Evolutionary conservation across 2,888 invertebrate species (phyloP).

Genomic region (Itoplectis maculator): DNA sequence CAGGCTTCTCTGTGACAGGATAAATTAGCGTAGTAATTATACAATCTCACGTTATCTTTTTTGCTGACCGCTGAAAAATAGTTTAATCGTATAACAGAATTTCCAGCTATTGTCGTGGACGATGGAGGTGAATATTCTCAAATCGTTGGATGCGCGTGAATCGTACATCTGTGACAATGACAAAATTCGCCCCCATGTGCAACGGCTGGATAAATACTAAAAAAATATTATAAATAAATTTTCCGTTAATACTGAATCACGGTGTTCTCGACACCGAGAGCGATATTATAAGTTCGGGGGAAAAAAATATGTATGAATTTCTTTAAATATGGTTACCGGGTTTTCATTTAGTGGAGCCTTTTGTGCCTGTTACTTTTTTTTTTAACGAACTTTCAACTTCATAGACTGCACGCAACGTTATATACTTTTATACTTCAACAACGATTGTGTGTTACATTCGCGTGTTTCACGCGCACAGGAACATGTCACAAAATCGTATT

Average conservation of each 20-base stretch:
- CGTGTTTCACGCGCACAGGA: conserved; percentile 46
- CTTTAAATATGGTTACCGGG: conserved; percentile 56
- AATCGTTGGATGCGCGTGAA: background rate
- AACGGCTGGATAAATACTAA: conserved; percentile 55
- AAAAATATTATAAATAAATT: conserved; percentile 72
- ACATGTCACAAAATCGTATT: conserved; percentile 54
- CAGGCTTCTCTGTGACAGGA: conserved; percentile 70
- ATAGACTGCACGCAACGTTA: conserved; percentile 45
- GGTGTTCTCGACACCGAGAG: conserved; percentile 71
- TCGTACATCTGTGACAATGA: conserved; percentile 32
- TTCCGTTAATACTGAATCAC: conserved; percentile 79
- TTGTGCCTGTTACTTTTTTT: conserved; percentile 65
- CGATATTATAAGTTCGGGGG: conserved; percentile 67
- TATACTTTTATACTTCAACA: conserved; percentile 65
- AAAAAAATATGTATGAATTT: conserved; percentile 58
- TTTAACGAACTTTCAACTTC: conserved; percentile 26
- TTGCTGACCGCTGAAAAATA: conserved; percentile 48
- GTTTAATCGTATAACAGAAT: conserved; percentile 41
- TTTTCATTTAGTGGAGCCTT: conserved; percentile 55
- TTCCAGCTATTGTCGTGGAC: conserved; percentile 55
- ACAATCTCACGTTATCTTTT: conserved; percentile 57
- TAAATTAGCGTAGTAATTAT: conserved; percentile 55
- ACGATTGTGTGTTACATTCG: conserved; percentile 38
- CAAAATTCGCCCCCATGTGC: conserved; percentile 67
- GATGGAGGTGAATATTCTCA: conserved; percentile 55